Base-by-base conservation (phyloP, 2,113 vertebrate species). In the Probosciger aterrimus region DNA sequence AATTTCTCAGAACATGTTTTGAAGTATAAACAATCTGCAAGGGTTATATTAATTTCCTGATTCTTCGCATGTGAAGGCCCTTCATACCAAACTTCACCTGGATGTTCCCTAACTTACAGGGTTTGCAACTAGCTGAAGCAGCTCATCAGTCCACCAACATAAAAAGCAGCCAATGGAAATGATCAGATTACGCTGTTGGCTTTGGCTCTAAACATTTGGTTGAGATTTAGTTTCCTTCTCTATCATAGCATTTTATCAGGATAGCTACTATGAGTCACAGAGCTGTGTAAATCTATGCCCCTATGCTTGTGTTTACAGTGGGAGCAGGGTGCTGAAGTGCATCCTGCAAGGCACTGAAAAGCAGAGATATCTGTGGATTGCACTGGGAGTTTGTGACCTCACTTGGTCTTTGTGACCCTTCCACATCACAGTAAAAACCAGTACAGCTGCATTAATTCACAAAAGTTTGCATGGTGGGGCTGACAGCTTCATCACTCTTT, bases 131-230 rank as follows among this genome's bases (percentile, higher is more conserved):
- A 37, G n/a, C 69, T 75, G 60, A 41, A 37, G 49, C 0, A 0
- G 59, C 25, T 71, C 53, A 43, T 63, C 64, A 31, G 28, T 7
- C 59, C 5, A 19, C 6, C 0, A 0, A 14, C 49, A 33, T 1
- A 11, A 43, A 19, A 14, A 75, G 22, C 22, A 11, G 6, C 1
- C 2, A 7, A 6, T 24, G 17, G 1, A 47, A 69, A 9, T 4
- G 8, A 22, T 20, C 57, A 27, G 11, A n/a, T 50, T 30, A 3
- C 1, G 2, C 9, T 7, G 8, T 3, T 70, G 41, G 64, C 31
- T 68, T 88, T 7, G 44, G 15, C 43, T 79, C 25, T 53, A 44
- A 39, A 20, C 1, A 0, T 19, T 27, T 31, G 50, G 14, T 25
- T 71, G 39, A 5, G 39, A n/a, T 2, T 60, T 18, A 24, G 7